Base-by-base conservation (phyloP, 2,888 invertebrate genomes). In the Nesidiocoris tenuis region DNA sequence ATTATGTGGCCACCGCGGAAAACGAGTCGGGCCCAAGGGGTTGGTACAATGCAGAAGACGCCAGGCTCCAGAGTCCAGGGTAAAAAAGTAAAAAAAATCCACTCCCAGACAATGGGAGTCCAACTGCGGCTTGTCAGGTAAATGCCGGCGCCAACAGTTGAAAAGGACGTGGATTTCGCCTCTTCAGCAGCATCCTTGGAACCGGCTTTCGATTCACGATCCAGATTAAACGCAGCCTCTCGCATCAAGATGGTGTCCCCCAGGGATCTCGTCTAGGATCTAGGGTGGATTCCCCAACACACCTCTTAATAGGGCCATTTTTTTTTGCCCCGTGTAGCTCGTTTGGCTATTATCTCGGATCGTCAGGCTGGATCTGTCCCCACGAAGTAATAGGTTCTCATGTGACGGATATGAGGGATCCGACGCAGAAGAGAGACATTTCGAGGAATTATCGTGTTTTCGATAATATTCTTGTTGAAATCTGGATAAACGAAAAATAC, bases 81-180 rank as follows among this genome's bases (percentile, higher is more conserved):
- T 55, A 2, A n/a, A n/a, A n/a, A 59, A 59, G 57, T 54, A 59
- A 71, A 71, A 61, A 61, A 24, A 59, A 17, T 59, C 9, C 18
- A 25, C 61, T 57, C 17, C 12, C 23, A 71, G 61, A 71, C 71
- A 68, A 68, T 68, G 68, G 68, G 19, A 59, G 16, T 39, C 39
- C 39, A 39, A 39, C 39, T n/a, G 59, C 18, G 25, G 59, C 57
- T 23, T 61, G 61, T 71, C 71, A 71, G 71, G 71, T 71, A 71
- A 71, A 59, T 59, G 71, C 59, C 71, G 71, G 71, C 71, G 71
- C 71, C 71, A 71, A 19, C 17, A 59, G 59, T 59, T 59, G 18
- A 19, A 16, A 19, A 59, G 19, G 71, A 24, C 17, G 25, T 57
- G 22, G 24, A 23, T 71, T 24, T 61, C 59, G 61, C 39, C 71